Evolutionary conservation across 2,113 vertebrate genomes (phyloP), one percentile per base, ranked within the genome.

Genomic region (Pyrgilauda ruficollis): DNA sequence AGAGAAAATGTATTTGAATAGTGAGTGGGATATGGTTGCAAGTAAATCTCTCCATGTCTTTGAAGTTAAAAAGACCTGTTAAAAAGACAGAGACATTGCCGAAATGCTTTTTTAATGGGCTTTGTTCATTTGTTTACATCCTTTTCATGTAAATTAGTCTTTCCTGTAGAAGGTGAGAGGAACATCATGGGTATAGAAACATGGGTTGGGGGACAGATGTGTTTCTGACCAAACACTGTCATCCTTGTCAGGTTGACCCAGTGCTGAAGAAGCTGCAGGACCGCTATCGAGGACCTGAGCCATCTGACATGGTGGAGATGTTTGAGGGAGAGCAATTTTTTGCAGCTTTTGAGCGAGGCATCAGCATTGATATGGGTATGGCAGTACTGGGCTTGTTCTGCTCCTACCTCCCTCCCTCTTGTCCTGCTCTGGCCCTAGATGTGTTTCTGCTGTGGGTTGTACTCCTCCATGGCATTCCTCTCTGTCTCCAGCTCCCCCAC

Each of bases 321-420:
- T 98, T 99, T 53, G 99, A 99, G 81, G 99, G 99, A 41, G 99
- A 99, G 91, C 98, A 99, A 73, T 99, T 99, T 94, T 99, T 99
- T 41, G 99, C 99, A 4, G 98, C 99, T 90, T 99, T 99, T 83
- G 99, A 99, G 95, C 97, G 96, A 68, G 99, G 99, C 95, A 98
- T 99, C 30, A 98, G 98, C 58, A 97, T 99, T 15, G 98, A 98
- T 59, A 97, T 98, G 89, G 99, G 99, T 99, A 97, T 23, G 93
- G 55, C 47, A 62, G 21, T 23, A 21, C 46, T 61, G 35, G 35
- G 30, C 59, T 94, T 3, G 2, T 50, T 21, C 75, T 66, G 28
- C 43, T 75, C 13, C 19, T 43, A 9, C 11, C 28, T 39, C 10
- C 11, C 18, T 46, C 23, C 31, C 22, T 61, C 49, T 74, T 46